Evolutionary conservation across 2,797 vertebrate genomes (phyloP), one percentile per base, ranked within the genome.

Genomic region (Varecia variegata): DNA sequence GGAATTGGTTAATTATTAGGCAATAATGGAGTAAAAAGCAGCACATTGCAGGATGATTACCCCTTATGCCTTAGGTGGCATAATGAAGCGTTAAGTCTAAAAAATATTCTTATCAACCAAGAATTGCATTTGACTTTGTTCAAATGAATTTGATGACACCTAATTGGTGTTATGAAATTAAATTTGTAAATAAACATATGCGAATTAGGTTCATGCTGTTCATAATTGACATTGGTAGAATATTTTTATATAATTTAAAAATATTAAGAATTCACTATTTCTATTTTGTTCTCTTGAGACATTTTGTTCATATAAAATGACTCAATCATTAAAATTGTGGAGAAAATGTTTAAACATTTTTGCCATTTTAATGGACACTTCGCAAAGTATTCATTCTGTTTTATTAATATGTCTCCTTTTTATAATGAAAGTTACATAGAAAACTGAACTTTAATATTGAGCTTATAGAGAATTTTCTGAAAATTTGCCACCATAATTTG

Each of bases 401-500:
- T n/a, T 92, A 65, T 68, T 20, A 32, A 65, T 82, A 80, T 62
- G 0, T 58, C 10, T 45, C 13, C 0, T 84, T 93, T 89, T 85
- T 60, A 5, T 32, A 80, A 62, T 96, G 76, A 87, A 70, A 90
- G 1, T 92, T 52, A 2, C 7, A 50, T 0, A 76, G 30, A 90
- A 89, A 90, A 45, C 40, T 71, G 56, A 52, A 3, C 12, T 88
- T 73, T 89, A 85, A 74, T 9, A 93, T 52, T 43, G 21, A 96
- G 11, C 0, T 85, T 68, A 85, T 25, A 54, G 8, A 94, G 2
- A 9, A 73, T 43, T 90, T 95, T 89, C n/a, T 93, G 74, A 98
- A 97, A 95, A 95, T 94, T 96, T 96, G 70, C 73, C 88, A 97
- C 80, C 70, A 58, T 95, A 88, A 96, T 97, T 65, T 96, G 62